A percentile compares a stretch with the other conserved stretches of the same genome.
phyloP scores from a whole-genome alignment of 2,888 invertebrate genomes.

The Pheosia tremula region DNA sequence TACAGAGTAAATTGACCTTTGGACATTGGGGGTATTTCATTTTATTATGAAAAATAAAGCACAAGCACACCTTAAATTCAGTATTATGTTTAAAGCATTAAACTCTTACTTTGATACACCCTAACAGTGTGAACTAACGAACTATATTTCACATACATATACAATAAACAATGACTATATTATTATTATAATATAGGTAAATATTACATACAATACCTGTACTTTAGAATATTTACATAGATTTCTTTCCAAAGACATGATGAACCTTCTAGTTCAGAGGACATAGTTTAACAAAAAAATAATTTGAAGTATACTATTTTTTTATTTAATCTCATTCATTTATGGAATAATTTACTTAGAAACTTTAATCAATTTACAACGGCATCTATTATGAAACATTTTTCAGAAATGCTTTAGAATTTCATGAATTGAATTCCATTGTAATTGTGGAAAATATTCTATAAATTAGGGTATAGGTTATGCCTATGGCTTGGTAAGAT shows the following conservation, averaged over 20 bases:
- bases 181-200: background rate
- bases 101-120: conserved; percentile 1
- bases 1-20: background rate
- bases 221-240: background rate
- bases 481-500: too few relatives aligned
- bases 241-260: background rate
- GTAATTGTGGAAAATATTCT: too few relatives aligned
- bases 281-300: too few relatives aligned
- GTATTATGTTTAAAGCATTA: background rate
- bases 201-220: background rate
- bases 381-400: too few relatives aligned
- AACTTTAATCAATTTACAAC: too few relatives aligned
- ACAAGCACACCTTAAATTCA: background rate
- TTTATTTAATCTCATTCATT: too few relatives aligned
- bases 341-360: too few relatives aligned
- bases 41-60: background rate
- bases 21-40: background rate
- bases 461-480: too few relatives aligned
- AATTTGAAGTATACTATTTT: too few relatives aligned
- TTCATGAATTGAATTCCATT: too few relatives aligned
- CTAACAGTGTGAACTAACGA: background rate
- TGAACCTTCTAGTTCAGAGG: too few relatives aligned
- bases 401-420: too few relatives aligned
- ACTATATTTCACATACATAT: background rate
- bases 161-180: background rate